Evolutionary conservation across 2,113 vertebrate genomes (phyloP), one percentile per base, ranked within the genome.

Genomic region (Cyphomyrus discorhynchus): DNA sequence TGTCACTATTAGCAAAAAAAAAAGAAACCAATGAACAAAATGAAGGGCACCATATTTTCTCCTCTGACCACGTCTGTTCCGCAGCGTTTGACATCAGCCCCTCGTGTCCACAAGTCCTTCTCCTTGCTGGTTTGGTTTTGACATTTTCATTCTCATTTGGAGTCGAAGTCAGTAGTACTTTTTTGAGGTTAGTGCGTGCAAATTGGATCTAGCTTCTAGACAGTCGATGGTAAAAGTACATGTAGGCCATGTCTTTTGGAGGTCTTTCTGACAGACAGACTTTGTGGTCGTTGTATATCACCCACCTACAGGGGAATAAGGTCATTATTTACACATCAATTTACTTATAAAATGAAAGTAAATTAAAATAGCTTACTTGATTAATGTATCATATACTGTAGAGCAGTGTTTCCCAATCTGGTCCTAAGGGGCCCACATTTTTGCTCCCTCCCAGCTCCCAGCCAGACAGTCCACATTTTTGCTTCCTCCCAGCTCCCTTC

Each of bases 261-360:
- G 98, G 98, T 92, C 96, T 96, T 95, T 99, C 98, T 83, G 98
- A 99, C 95, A 98, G 97, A 97, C 97, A 98, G 89, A 99, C 98
- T 96, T 96, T 99, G 93, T 99, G 97, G 96, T 99, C 98, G 0
- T 99, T 99, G 97, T 98, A 99, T 95, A 99, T 99, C 93, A 99
- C 96, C 98, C 98, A 99, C 93, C 98, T 99, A 88, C 11, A 27
- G 88, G 2, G 17, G 31, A 15, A 46, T 24, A 24, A n/a, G 35
- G 19, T 56, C 39, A 88, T 53, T n/a, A n/a, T 88, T 88, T 88
- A 45, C 4, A 66, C 2, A 45, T n/a, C 35, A 19, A 3, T 42
- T 80, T 17, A 42, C 3, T 88, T 62, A 19, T 2, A 15, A 85
- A 47, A 85, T 49, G 3, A 24, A 85, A 49, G 35, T 86, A 11